phyloP scores from a whole-genome alignment of 2,888 invertebrate genomes.

The Clitarchus hookeri region DNA sequence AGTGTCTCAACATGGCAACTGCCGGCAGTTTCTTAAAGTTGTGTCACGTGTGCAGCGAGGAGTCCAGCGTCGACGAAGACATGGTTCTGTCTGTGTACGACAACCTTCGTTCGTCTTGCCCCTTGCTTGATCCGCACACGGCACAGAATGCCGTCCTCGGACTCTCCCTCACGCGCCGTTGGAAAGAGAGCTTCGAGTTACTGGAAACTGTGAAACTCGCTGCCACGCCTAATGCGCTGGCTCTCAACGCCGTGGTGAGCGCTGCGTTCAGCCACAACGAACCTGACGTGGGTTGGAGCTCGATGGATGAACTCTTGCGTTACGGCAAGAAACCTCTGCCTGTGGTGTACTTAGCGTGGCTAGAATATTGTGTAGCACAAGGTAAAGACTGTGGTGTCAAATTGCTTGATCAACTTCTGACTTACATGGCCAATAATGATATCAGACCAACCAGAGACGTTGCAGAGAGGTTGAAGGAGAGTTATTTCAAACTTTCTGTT shows the following conservation, averaged over 20 bases:
- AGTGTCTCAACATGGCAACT: slow-evolving; percentile 62
- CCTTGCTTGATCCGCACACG: slow-evolving; percentile 63
- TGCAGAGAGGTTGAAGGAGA: slow-evolving; percentile 49
- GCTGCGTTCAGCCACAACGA: slow-evolving; percentile 66
- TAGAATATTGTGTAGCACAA: slow-evolving; percentile 57
- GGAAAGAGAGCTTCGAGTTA: slow-evolving; percentile 65
- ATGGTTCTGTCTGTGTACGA: slow-evolving; percentile 61
- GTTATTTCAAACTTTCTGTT: slow-evolving; percentile 22
- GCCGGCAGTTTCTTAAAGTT: slow-evolving; percentile 62
- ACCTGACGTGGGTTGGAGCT: slow-evolving; percentile 62
- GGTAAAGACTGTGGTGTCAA: slow-evolving; percentile 52
- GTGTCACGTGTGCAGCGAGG: slow-evolving; percentile 55
- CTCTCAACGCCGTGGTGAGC: slow-evolving; percentile 60
- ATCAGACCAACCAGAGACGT: slow-evolving; percentile 53
- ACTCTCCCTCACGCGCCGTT: slow-evolving; percentile 66
- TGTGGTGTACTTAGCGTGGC: slow-evolving; percentile 60
- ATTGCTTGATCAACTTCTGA: slow-evolving; percentile 61
- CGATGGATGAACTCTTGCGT: slow-evolving; percentile 62
- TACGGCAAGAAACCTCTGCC: slow-evolving; percentile 55
- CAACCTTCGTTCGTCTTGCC: slow-evolving; percentile 58
- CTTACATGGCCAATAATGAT: slow-evolving; percentile 60
- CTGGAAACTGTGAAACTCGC: slow-evolving; percentile 63
- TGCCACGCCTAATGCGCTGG: slow-evolving; percentile 55
- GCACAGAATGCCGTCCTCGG: slow-evolving; percentile 65
- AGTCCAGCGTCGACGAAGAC: slow-evolving; percentile 55